phyloP scores from a whole-genome alignment of 1,140 invertebrate species.

The Bombus sibiricus region DNA sequence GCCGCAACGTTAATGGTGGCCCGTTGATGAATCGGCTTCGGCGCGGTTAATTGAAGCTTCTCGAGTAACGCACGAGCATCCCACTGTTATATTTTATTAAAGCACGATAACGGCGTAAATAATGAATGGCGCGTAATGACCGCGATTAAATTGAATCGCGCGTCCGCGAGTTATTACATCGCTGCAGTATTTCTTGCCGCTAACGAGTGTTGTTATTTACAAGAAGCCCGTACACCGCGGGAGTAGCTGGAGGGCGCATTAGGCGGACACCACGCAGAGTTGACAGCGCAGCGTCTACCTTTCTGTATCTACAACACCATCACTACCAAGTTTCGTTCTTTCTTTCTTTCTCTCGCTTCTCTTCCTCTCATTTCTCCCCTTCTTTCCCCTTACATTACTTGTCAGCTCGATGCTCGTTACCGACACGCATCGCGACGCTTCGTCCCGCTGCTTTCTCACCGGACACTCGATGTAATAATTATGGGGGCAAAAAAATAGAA shows the following conservation, averaged over 20 bases:
- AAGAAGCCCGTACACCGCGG: constrained; percentile 33
- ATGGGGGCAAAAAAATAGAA: background rate
- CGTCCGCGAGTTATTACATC: constrained; percentile 32
- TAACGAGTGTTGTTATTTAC: constrained; percentile 53
- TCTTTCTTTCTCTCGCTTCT: background rate
- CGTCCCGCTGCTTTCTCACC: constrained; percentile 41
- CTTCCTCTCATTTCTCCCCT: background rate
- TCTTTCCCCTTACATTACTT: constrained; percentile 6
- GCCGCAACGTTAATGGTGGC: constrained; percentile 8
- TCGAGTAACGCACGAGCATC: constrained; percentile 6
- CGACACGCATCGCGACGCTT: constrained; percentile 56
- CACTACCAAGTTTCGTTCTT: background rate
- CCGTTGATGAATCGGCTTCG: constrained; percentile 35
- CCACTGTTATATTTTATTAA: constrained; percentile 45
- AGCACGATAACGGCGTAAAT: constrained; percentile 45
- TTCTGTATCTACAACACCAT: background rate
- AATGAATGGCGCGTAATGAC: constrained; percentile 48
- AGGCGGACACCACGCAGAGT: constrained; percentile 43
- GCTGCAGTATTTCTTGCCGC: constrained; percentile 29
- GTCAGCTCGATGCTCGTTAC: constrained; percentile 56
- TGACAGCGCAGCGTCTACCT: background rate
- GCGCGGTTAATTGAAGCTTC: constrained; percentile 35
- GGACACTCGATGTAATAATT: constrained; percentile 40
- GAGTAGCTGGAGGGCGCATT: constrained; percentile 45
- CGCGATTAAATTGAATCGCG: constrained; percentile 52